Base-by-base conservation (phyloP, 2,113 vertebrate species). In the Cyprinodon variegatus region DNA sequence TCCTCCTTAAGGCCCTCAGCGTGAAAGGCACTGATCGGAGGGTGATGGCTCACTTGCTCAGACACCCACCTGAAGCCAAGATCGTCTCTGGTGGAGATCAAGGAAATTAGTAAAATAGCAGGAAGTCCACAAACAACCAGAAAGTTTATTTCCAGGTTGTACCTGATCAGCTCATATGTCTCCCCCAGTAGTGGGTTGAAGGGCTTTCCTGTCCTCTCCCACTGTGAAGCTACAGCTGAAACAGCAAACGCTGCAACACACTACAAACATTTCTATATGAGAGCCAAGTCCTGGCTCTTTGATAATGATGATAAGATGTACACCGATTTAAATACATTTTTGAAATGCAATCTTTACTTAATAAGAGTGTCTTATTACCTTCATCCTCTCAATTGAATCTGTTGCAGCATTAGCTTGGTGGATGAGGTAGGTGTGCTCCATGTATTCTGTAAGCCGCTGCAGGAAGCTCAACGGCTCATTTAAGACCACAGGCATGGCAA, bases 371-470 rank as follows among this genome's bases (percentile, higher is more conserved):
- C 5, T 1, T 39, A 11, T 0, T 90, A 99, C 98, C 97, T 99
- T 97, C 96, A 99, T 98, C 73, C 98, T 89, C 85, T 99, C 96
- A 0, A 96, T 84, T 0, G 97, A 95, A 90, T 97, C 96, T 13
- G 95, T 90, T 1, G 95, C 90, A 0, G 94, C 91, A 68, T 96
- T 97, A 86, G 98, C 97, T 90, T 97, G 97, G 88, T 98, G 96
- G 93, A 99, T 97, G 95, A 99, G 97, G 91, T 98, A 96, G 0
- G 97, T 99, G 67, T 99, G 98, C 89, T 99, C 97, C 98, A 99
- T 99, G 60, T 99, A 99, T 68, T 99, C 98, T 0, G 96, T 96
- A 2, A 99, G 91, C 5, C 97, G 93, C 90, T 99, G 98, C 0
- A 99, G 96, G 86, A 99, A 99, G 91, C 98, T 99, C 90, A 99